Conservation (phyloP, 2,797 vertebrate genomes). For the Takifugu ocellatus region DNA sequence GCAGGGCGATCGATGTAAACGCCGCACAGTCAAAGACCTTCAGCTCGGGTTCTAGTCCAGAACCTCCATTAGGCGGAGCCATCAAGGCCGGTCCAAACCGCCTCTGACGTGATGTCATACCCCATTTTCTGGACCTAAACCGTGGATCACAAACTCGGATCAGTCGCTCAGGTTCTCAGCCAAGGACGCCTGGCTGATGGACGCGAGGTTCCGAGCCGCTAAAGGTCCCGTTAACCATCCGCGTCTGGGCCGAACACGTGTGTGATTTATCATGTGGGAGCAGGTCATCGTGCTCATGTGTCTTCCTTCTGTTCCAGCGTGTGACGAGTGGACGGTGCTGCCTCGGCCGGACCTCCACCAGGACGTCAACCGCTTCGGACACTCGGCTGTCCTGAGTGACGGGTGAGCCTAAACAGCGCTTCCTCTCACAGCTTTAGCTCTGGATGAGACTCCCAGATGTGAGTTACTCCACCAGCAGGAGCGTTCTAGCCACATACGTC, state of each 20-base stretch:
- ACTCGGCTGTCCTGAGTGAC: constrained; percentile 85
- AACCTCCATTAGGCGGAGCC: too few relatives aligned
- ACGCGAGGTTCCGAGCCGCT: constrained; percentile 19
- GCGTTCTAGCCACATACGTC: too few relatives aligned
- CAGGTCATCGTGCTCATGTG: constrained; percentile 19
- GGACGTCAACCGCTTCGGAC: constrained; percentile 94
- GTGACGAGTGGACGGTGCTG: constrained; percentile 89
- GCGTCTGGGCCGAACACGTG: not conserved
- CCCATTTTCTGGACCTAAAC: too few relatives aligned
- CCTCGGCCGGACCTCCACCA: constrained; percentile 85
- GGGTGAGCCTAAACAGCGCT: constrained; percentile 71
- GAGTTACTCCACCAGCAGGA: too few relatives aligned
- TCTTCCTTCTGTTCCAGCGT: constrained; percentile 70
- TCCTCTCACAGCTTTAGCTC: too few relatives aligned
- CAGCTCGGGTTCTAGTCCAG: too few relatives aligned
- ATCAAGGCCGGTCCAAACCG: too few relatives aligned
- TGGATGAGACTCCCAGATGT: too few relatives aligned
- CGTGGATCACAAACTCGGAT: too few relatives aligned
- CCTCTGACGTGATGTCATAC: too few relatives aligned
- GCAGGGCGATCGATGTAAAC: too few relatives aligned
- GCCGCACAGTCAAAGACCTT: too few relatives aligned
- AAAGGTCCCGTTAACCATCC: constrained; percentile 18
- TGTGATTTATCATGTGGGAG: constrained; percentile 9
- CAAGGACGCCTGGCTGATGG: constrained; percentile 25
- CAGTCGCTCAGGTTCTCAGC: not conserved